These are phyloP conservation scores for Drosophila sucinea DNA, from an alignment of 1,140 invertebrate genomes.

Conservation along the genomic window DNA sequence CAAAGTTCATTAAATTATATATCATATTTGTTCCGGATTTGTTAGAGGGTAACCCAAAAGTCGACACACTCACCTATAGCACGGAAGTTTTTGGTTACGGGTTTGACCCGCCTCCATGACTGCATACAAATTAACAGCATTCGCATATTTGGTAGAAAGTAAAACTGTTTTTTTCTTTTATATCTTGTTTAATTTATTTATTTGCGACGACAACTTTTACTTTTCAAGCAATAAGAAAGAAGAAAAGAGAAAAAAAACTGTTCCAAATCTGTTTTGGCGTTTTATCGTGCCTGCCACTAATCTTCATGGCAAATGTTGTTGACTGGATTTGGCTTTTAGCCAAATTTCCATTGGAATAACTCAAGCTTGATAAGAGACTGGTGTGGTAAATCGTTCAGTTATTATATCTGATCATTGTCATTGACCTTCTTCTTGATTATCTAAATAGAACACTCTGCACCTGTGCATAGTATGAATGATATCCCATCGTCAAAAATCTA, in stretches of 20 bases:
- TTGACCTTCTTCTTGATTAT: constrained; percentile 48
- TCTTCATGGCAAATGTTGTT: constrained; percentile 29
- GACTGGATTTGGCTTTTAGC: constrained; percentile 46
- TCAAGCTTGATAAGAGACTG: constrained; percentile 18
- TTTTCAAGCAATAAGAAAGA: constrained; percentile 49
- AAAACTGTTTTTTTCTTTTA: constrained; percentile 66
- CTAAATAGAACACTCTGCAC: constrained; percentile 28
- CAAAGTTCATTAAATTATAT: too few species aligned
- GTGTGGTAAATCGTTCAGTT: not conserved
- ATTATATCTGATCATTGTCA: constrained; percentile 7
- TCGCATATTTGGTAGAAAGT: constrained; percentile 80
- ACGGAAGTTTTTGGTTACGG: constrained; percentile 20
- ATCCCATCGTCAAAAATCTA: not conserved
- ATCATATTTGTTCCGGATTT: too few species aligned
- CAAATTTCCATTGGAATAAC: not conserved
- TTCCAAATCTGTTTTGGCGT: constrained; percentile 37
- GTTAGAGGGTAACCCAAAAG: not conserved
- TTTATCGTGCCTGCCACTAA: constrained; percentile 35
- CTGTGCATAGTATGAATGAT: not conserved
- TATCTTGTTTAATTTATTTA: constrained; percentile 74
- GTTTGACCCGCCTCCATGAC: constrained; percentile 50
- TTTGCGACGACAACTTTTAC: constrained; percentile 75
- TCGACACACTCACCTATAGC: not conserved
- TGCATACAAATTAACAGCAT: constrained; percentile 78
- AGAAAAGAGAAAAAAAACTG: constrained; percentile 39